phyloP scores from a whole-genome alignment of 2,113 vertebrate genomes.

The Myxocyprinus asiaticus region DNA sequence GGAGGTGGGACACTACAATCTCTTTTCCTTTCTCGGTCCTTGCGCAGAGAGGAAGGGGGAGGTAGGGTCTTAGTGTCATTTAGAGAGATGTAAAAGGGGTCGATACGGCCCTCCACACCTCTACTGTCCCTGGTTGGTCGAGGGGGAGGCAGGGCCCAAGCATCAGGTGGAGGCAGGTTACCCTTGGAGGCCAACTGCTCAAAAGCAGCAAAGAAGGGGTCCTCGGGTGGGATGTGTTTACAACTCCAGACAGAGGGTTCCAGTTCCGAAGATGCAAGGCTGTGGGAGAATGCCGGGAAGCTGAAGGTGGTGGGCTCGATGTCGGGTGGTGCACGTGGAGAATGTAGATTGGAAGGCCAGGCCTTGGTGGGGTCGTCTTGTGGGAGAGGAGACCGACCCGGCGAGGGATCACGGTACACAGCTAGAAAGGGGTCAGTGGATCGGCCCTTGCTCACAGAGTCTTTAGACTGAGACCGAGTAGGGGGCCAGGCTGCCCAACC shows the following conservation, averaged over 20 bases:
- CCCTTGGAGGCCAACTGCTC: slow-evolving; percentile 60
- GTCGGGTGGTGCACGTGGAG: slow-evolving; percentile 54
- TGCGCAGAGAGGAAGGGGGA: slow-evolving; percentile 58
- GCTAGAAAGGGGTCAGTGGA: slow-evolving; percentile 68
- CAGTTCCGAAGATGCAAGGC: slow-evolving; percentile 58
- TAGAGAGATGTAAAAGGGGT: slow-evolving; percentile 64
- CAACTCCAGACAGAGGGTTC: slow-evolving; percentile 74
- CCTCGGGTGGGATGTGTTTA: slow-evolving; percentile 70
- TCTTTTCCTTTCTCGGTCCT: slow-evolving; percentile 67
- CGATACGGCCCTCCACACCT: slow-evolving; percentile 27
- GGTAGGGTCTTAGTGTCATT: slow-evolving; percentile 64
- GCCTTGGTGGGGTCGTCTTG: slow-evolving; percentile 49
- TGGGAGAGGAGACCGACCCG: slow-evolving; percentile 53
- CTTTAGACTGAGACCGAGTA: slow-evolving; percentile 64
- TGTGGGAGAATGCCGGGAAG: slow-evolving; percentile 69
- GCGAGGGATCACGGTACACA: slow-evolving; percentile 67
- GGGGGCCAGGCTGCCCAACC: slow-evolving; percentile 83
- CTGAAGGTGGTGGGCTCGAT: slow-evolving; percentile 56
- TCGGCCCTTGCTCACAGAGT: slow-evolving; percentile 55
- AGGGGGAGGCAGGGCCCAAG: slow-evolving; percentile 56
- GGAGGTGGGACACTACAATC: slow-evolving; percentile 69
- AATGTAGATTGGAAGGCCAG: slow-evolving; percentile 52
- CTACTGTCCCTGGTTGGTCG: slow-evolving; percentile 59
- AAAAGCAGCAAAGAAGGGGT: slow-evolving; percentile 72
- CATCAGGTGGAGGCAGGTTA: slow-evolving; percentile 29